Evolutionary conservation across 2,113 vertebrate genomes (phyloP).

Genomic region (Odobenus rosmarus): DNA sequence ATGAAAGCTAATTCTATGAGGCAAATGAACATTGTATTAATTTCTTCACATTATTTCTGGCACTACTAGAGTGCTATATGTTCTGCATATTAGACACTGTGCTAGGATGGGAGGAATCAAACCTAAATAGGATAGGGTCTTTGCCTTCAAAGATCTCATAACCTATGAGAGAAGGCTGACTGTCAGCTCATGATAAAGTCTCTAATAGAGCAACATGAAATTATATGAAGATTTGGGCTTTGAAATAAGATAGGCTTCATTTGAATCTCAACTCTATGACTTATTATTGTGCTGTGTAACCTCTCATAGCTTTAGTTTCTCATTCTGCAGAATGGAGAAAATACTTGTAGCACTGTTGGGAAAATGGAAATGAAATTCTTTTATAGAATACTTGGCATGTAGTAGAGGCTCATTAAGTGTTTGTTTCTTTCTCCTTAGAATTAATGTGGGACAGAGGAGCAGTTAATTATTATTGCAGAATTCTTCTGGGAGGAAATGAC

Average conservation of each 20-base stretch:
- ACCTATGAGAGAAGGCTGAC: not conserved
- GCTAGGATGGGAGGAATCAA: not conserved
- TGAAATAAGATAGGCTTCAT: conserved; percentile 25
- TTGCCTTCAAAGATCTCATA: conserved; percentile 7
- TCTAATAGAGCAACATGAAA: not conserved
- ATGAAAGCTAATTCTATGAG: conserved; percentile 16
- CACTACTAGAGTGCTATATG: not conserved
- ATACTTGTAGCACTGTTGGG: not conserved
- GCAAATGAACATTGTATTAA: not conserved
- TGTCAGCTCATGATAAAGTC: not conserved
- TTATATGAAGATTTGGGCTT: not conserved
- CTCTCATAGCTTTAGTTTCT: conserved; percentile 23
- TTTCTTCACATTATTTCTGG: conserved; percentile 36
- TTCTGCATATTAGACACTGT: not conserved
- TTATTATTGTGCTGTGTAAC: not conserved
- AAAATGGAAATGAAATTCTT: conserved; percentile 48
- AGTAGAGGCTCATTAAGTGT: not conserved
- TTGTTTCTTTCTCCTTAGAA: not conserved
- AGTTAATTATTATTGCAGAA: conserved; percentile 52
- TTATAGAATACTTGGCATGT: not conserved
- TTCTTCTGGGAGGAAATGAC: conserved; percentile 47
- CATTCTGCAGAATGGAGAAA: not conserved
- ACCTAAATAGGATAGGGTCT: not conserved
- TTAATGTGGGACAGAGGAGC: not conserved
- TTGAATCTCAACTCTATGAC: not conserved